phyloP scores from a whole-genome alignment of 2,888 invertebrate species.

The Aplocera efformata region DNA sequence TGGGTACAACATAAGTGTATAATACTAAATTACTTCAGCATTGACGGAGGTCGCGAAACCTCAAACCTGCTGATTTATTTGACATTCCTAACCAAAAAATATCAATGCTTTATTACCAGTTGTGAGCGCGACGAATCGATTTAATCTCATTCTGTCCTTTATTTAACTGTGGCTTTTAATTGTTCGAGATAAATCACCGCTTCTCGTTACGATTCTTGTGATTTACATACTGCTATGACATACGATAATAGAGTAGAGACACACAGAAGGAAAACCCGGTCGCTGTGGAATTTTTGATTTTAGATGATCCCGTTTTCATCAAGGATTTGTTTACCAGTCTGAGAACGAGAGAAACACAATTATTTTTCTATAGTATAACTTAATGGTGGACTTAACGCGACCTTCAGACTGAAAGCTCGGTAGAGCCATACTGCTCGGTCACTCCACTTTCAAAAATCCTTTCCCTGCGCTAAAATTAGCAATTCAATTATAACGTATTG shows the following conservation, averaged over 20 bases:
- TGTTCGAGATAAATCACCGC: constrained; percentile 75
- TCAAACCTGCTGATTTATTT: constrained; percentile 65
- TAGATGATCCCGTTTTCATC: too few species aligned
- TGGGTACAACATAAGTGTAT: too few species aligned
- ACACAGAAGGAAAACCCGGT: constrained; percentile 2
- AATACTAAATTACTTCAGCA: constrained; percentile 17
- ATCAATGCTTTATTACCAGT: constrained; percentile 65
- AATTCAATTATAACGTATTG: too few species aligned
- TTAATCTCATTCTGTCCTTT: constrained; percentile 59
- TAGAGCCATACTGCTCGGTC: too few species aligned
- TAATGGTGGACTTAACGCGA: too few species aligned
- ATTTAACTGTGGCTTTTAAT: constrained; percentile 67
- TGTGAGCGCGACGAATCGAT: constrained; percentile 61
- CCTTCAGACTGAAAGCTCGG: too few species aligned
- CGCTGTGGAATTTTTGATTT: too few species aligned
- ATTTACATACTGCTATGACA: constrained; percentile 77
- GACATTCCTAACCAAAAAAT: constrained; percentile 65
- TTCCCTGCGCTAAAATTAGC: too few species aligned
- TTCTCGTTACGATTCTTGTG: constrained; percentile 65
- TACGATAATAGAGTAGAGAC: constrained; percentile 30
- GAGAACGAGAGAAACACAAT: too few species aligned
- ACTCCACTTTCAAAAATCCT: too few species aligned
- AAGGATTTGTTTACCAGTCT: too few species aligned
- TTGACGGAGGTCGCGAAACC: constrained; percentile 63
- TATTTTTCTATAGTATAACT: too few species aligned